Conservation (phyloP, 2,113 vertebrate genomes). For the Burhinus bistriatus region DNA sequence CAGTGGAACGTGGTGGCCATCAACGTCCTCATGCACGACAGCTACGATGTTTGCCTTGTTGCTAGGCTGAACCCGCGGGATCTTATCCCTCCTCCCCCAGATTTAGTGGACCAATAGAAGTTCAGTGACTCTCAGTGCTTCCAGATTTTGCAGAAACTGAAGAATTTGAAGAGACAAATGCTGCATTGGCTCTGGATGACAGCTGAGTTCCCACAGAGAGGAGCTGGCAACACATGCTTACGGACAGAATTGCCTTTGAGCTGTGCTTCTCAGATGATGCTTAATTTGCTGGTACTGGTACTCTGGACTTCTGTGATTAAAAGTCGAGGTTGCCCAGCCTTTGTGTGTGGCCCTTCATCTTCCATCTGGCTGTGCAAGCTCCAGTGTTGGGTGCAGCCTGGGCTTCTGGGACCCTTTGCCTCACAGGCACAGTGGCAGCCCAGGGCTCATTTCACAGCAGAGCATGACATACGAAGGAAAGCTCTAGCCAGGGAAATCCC, state of each 20-base stretch:
- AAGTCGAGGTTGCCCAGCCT: background rate
- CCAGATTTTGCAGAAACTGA: background rate
- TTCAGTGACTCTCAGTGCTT: background rate
- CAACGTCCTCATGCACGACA: constrained; percentile 90
- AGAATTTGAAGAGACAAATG: background rate
- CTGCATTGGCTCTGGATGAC: background rate
- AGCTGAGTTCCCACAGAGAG: background rate
- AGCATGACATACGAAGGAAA: background rate
- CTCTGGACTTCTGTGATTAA: background rate
- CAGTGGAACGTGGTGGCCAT: constrained; percentile 88
- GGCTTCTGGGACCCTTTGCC: background rate
- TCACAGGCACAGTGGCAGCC: background rate
- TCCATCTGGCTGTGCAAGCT: background rate
- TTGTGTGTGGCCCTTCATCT: background rate
- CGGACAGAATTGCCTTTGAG: background rate
- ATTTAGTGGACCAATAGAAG: constrained; percentile 76
- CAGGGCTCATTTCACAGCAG: background rate
- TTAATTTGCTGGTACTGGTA: background rate
- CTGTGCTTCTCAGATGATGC: background rate
- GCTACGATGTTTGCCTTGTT: constrained; percentile 93
- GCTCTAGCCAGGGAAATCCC: background rate
- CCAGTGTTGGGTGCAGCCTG: background rate
- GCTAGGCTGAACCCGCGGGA: constrained; percentile 91
- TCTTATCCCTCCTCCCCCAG: constrained; percentile 88
- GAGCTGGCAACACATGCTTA: background rate